These are phyloP conservation scores for Drosophila neonasuta DNA, from an alignment of 2,888 invertebrate genomes.

Conservation along the genomic window DNA sequence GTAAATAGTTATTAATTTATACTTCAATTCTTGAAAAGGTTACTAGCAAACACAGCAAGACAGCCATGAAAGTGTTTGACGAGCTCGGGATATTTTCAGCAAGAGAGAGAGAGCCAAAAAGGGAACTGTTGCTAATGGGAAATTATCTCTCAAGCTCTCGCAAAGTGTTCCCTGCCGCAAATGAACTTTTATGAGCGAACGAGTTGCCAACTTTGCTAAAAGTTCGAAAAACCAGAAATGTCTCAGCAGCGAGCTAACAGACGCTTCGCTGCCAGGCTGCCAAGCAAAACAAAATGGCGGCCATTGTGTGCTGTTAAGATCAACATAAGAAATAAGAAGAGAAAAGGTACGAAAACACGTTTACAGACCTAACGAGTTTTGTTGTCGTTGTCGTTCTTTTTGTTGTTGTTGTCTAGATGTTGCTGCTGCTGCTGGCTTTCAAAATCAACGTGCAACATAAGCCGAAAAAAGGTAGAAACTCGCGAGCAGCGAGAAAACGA, in stretches of 20 bases:
- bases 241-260: slow-evolving; percentile 39
- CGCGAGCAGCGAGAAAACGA: slow-evolving; percentile 48
- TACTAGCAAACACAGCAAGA: too few species aligned
- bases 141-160: slow-evolving; percentile 32
- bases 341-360: slow-evolving; percentile 66
- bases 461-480: slow-evolving; percentile 49
- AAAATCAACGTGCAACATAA: slow-evolving; percentile 59
- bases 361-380: slow-evolving; percentile 70
- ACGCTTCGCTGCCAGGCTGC: slow-evolving; percentile 15
- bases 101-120: neutral
- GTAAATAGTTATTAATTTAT: too few species aligned
- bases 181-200: slow-evolving; percentile 43
- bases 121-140: slow-evolving; percentile 31
- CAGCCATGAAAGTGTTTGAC: too few species aligned
- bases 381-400: slow-evolving; percentile 32
- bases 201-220: slow-evolving; percentile 40
- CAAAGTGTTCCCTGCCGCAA: slow-evolving; percentile 33
- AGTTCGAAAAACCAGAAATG: slow-evolving; percentile 65
- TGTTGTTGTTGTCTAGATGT: slow-evolving; percentile 5
- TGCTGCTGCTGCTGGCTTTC: slow-evolving; percentile 39
- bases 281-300: slow-evolving; percentile 66
- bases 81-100: neutral
- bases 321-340: slow-evolving; percentile 35
- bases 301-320: slow-evolving; percentile 51
- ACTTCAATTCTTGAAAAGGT: too few species aligned